These are phyloP conservation scores for Bucorvus abyssinicus DNA, from an alignment of 2,797 vertebrate genomes.

Conservation along the genomic window DNA sequence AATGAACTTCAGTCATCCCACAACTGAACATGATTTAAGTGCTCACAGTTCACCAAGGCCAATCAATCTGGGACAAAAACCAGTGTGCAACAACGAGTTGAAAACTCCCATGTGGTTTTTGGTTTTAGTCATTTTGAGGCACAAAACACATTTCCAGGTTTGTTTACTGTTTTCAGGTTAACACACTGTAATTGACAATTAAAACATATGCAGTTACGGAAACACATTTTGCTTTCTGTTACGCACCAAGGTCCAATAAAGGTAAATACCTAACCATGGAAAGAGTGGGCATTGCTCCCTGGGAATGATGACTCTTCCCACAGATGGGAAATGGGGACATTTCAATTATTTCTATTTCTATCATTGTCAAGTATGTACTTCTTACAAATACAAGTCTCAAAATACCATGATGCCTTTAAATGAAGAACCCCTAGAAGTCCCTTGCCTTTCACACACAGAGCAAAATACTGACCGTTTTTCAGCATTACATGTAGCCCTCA, in stretches of 20 bases:
- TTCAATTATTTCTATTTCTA: not conserved
- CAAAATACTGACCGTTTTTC: not conserved
- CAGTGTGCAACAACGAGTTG: not conserved
- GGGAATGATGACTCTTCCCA: not conserved
- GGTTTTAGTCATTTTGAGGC: not conserved
- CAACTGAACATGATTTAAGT: not conserved
- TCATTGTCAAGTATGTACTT: not conserved
- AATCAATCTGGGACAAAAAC: not conserved
- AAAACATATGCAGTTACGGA: not conserved
- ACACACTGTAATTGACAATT: not conserved
- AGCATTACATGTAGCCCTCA: not conserved
- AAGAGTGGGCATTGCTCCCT: not conserved
- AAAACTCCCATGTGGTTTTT: not conserved
- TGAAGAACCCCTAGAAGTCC: not conserved
- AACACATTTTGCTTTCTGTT: not conserved
- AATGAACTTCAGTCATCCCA: not conserved
- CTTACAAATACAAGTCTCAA: constrained; percentile 17
- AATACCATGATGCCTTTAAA: not conserved
- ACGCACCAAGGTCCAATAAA: not conserved
- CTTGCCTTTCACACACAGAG: not conserved
- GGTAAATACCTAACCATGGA: not conserved
- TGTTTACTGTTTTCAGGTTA: not conserved
- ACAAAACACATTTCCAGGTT: not conserved
- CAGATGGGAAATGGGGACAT: not conserved
- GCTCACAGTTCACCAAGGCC: too few relatives aligned